Conservation (phyloP, 2,888 invertebrate species). For the Pterobdella sp. region DNA sequence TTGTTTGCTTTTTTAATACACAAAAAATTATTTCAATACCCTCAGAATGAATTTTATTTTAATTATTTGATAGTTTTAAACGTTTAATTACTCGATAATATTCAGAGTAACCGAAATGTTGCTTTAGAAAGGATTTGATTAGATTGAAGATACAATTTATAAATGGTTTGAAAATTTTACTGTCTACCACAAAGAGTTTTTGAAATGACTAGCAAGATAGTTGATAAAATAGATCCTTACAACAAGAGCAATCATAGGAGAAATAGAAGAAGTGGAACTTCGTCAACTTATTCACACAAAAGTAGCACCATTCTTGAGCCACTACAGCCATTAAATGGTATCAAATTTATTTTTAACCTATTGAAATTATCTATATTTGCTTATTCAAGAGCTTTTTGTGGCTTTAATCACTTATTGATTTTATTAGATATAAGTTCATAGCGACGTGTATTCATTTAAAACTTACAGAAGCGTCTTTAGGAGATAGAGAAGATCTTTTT, state of each 20-base stretch:
- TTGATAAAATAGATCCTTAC: constrained; percentile 37
- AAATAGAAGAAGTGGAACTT: constrained; percentile 96
- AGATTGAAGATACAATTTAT: too few relatives aligned
- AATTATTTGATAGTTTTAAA: too few relatives aligned
- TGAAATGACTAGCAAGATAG: constrained; percentile 31
- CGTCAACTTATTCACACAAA: constrained; percentile 93
- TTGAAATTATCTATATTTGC: not conserved
- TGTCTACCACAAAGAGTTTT: not conserved
- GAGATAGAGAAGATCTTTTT: constrained; percentile 91
- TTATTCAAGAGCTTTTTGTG: not conserved
- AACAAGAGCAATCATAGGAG: constrained; percentile 82
- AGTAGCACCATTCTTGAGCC: constrained; percentile 94
- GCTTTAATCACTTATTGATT: too few relatives aligned
- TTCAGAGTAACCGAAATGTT: too few relatives aligned
- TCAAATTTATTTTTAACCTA: constrained; percentile 5
- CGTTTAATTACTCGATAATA: too few relatives aligned
- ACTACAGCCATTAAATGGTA: constrained; percentile 93
- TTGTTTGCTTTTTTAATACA: not conserved
- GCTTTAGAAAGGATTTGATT: too few relatives aligned
- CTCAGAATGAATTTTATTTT: too few relatives aligned
- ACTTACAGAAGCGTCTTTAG: constrained; percentile 56
- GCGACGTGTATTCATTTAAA: not conserved
- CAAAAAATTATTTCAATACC: too few relatives aligned
- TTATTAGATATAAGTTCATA: not conserved
- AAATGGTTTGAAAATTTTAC: not conserved